Percentiles rank a stretch among this genome's conserved stretches.
These are phyloP conservation scores for Trachymyrmex septentrionalis DNA, from an alignment of 1,140 invertebrate genomes.

Conservation along the genomic window DNA sequence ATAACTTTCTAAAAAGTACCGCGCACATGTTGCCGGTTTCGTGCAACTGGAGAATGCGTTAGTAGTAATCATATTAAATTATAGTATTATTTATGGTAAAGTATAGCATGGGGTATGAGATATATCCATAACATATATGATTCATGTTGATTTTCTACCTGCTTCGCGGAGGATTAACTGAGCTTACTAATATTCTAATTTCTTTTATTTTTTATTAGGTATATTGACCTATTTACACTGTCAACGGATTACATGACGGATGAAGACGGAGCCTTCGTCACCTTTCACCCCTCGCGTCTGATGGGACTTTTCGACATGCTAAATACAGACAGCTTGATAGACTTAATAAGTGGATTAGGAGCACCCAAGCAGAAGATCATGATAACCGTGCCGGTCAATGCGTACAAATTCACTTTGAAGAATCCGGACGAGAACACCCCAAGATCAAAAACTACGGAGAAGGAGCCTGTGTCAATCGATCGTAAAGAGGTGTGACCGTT, in stretches of 20 bases:
- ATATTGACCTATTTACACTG: constrained; percentile 90
- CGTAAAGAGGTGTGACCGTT: constrained; percentile 87
- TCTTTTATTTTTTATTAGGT: constrained; percentile 77
- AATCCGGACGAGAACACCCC: constrained; percentile 90
- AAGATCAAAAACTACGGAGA: constrained; percentile 88
- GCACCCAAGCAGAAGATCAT: constrained; percentile 90
- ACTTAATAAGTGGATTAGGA: constrained; percentile 91
- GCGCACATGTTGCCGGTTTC: no score
- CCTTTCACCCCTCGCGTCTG: constrained; percentile 92
- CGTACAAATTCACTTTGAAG: constrained; percentile 89
- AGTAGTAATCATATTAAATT: no score
- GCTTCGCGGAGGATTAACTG: no score
- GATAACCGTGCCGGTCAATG: constrained; percentile 90
- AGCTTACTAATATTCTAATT: no score
- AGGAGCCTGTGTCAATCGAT: constrained; percentile 87
- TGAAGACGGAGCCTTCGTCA: constrained; percentile 87
- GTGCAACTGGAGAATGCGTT: no score
- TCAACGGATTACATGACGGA: constrained; percentile 90
- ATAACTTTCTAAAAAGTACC: no score
- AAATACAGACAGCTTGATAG: constrained; percentile 92
- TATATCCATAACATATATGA: no score
- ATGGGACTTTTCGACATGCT: constrained; percentile 93
- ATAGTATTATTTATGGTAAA: no score
- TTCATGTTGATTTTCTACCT: no score
- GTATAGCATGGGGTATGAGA: no score